Evolutionary conservation across 1,140 invertebrate genomes (phyloP).

Genomic region (Pantala flavescens): DNA sequence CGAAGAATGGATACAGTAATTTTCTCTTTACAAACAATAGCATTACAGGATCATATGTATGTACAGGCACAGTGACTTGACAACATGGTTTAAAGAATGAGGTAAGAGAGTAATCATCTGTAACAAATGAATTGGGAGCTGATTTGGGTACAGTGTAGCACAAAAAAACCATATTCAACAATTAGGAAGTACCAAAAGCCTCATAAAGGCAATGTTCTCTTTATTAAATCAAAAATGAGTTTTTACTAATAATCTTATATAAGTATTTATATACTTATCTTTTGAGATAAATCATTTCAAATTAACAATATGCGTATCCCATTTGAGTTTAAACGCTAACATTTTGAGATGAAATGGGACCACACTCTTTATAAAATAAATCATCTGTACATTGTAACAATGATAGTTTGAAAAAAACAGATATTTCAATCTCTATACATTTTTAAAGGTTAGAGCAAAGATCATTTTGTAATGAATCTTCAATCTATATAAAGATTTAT

Average conservation of each 20-base stretch:
- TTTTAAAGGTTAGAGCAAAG: neutral
- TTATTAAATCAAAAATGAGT: conserved; percentile 6
- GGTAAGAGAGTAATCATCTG: conserved; percentile 18
- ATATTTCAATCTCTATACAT: conserved; percentile 7
- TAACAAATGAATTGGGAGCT: neutral
- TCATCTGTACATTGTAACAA: conserved; percentile 6
- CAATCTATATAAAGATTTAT: neutral
- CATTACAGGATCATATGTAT: conserved; percentile 20
- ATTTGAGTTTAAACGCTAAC: neutral
- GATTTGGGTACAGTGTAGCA: neutral
- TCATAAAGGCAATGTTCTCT: conserved; percentile 13
- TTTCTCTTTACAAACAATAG: conserved; percentile 21
- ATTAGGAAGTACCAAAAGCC: conserved; percentile 12
- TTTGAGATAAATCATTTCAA: neutral
- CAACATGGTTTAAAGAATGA: conserved; percentile 18
- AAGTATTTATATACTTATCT: conserved; percentile 8
- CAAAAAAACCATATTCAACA: conserved; percentile 13
- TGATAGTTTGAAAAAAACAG: neutral
- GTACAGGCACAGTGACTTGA: conserved; percentile 20
- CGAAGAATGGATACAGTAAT: conserved; percentile 18
- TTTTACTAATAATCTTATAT: conserved; percentile 13
- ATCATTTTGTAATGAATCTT: neutral
- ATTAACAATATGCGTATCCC: conserved; percentile 5
- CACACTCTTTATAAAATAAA: conserved; percentile 4
- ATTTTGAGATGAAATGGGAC: neutral